Evolutionary conservation across 2,797 vertebrate genomes (phyloP), one percentile per base, ranked within the genome.

Genomic region (Propithecus perrieri): DNA sequence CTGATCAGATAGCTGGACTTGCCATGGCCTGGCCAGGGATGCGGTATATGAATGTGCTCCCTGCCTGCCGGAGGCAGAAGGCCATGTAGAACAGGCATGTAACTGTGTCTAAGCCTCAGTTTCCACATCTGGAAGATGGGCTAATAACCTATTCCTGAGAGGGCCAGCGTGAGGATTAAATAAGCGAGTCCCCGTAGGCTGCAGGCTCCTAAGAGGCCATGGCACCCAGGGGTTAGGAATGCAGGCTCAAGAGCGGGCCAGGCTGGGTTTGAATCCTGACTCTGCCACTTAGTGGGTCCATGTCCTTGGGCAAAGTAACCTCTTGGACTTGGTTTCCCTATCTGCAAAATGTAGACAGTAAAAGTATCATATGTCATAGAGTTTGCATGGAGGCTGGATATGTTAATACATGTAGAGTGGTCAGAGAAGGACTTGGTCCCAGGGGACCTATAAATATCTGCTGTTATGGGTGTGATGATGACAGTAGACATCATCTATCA

Each of bases 231-330:
- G 18, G 33, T 65, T 41, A 72, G 91, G 11, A 38, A 28, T 6
- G 0, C 1, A 22, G 41, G 22, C 48, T 67, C 10, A 0, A 57
- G 41, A 43, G 57, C 6, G 0, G 9, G n/a, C 17, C 0, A 17
- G 35, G 53, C 50, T 84, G 33, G 65, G 46, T 35, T 61, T 18
- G n/a, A 46, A n/a, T 46, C 12, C 63, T 2, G 30, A 30, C 38
- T 41, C 48, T 12, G 50, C 22, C 53, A 26, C 59, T 55, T 28
- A 7, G 9, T 28, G 30, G 7, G 30, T 50, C 5, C n/a, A 2
- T 43, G 28, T 24, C n/a, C 61, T 71, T 8, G 9, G 20, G 55
- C 20, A 76, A 78, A 65, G 13, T 4, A 24, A 24, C 50, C 38
- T 48, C 57, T 46, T 57, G 69, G 85, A 67, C 88, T 96, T 33